These are phyloP conservation scores for Dendrophyllia cribrosa DNA, from an alignment of 64 coral and sea anemone species.

Conservation along the genomic window DNA sequence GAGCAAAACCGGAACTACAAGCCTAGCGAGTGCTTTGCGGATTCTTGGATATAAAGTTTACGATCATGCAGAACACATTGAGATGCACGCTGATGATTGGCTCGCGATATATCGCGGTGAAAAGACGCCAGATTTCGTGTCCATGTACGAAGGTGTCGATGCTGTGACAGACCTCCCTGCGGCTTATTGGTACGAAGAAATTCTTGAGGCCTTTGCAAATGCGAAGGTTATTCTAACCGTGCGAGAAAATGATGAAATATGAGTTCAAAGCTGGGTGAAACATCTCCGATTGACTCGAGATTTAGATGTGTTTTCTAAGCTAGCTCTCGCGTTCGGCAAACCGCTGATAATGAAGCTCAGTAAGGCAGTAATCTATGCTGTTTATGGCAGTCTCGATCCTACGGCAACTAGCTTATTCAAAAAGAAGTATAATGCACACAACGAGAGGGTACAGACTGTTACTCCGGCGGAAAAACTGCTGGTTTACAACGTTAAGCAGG, in stretches of 20 bases:
- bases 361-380: background rate
- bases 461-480: constrained; percentile 16
- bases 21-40: constrained; percentile 25
- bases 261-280: constrained; percentile 26
- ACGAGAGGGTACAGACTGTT: constrained; percentile 33
- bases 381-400: constrained; percentile 11
- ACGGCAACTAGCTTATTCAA: background rate
- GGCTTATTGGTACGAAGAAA: constrained; percentile 9
- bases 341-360: background rate
- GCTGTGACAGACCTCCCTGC: constrained; percentile 39
- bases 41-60: constrained; percentile 22
- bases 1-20: constrained; percentile 43
- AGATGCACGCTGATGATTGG: constrained; percentile 18
- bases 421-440: constrained; percentile 34
- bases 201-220: constrained; percentile 6
- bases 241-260: constrained; percentile 37
- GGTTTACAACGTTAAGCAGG: constrained; percentile 31
- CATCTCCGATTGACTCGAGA: constrained; percentile 10
- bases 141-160: constrained; percentile 31
- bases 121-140: background rate
- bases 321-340: background rate
- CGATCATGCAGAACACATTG: constrained; percentile 26
- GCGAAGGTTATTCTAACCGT: constrained; percentile 30
- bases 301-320: background rate
- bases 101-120: background rate